Conservation (phyloP, 2,113 vertebrate species). For the Atherinomorus stipes region DNA sequence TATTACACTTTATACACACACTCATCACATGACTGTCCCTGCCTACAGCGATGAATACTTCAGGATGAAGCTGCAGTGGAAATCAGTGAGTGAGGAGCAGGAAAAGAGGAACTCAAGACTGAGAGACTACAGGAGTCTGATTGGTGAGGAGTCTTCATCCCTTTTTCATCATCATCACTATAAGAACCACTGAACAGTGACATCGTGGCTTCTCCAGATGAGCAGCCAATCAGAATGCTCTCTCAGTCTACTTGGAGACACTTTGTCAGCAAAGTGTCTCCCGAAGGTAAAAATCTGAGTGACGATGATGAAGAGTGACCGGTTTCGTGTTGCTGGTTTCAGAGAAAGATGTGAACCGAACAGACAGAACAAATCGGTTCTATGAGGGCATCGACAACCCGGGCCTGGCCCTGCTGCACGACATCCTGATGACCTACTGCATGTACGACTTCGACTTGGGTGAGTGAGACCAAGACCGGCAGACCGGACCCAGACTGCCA, state of each 20-base stretch:
- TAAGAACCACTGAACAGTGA: too few species aligned
- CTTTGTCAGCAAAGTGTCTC: too few species aligned
- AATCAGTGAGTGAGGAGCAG: conserved; percentile 95
- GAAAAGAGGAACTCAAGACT: conserved; percentile 94
- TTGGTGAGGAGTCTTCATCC: conserved; percentile 82
- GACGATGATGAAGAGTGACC: too few species aligned
- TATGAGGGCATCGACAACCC: conserved; percentile 97
- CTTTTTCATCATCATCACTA: too few species aligned
- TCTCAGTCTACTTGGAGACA: too few species aligned
- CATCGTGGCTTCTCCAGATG: too few species aligned
- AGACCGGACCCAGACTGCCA: too few species aligned
- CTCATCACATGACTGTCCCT: not conserved
- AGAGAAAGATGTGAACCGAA: conserved; percentile 99
- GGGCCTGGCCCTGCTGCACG: conserved; percentile 93
- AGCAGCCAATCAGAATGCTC: too few species aligned
- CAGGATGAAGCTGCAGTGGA: conserved; percentile 98
- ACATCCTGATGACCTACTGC: conserved; percentile 99
- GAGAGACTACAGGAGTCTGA: conserved; percentile 94
- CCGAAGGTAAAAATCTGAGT: too few species aligned
- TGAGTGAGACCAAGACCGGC: conserved; percentile 73
- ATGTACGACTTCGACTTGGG: conserved; percentile 99
- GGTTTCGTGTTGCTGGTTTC: conserved; percentile 10
- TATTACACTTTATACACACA: not conserved
- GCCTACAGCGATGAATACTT: conserved; percentile 93
- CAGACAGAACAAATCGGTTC: conserved; percentile 95